Percentiles rank a stretch among this genome's conserved stretches.
Conservation (phyloP, 2,797 vertebrate genomes). For the Enteromius treurensis region DNA sequence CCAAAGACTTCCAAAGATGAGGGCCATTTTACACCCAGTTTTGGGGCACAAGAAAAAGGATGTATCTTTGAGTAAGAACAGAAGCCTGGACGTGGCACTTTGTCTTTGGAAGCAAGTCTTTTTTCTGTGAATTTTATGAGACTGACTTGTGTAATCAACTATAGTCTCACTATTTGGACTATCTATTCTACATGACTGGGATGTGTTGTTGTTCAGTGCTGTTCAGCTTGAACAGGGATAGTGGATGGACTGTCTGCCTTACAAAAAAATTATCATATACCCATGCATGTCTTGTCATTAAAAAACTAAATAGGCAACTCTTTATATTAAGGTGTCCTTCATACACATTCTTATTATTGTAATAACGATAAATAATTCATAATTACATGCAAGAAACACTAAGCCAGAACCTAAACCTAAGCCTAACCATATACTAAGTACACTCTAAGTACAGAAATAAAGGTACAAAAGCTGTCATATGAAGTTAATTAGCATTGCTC, state of each 20-base stretch:
- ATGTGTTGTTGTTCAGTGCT: neutral
- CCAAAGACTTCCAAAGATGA: conserved; percentile 32
- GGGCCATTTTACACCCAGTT: conserved; percentile 17
- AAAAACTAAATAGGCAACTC: neutral
- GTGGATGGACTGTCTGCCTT: neutral
- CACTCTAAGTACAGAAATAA: too few relatives aligned
- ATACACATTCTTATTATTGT: neutral
- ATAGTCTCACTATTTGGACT: neutral
- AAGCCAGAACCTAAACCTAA: neutral
- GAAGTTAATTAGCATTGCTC: neutral
- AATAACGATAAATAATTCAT: neutral
- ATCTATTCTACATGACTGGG: neutral
- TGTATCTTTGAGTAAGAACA: neutral
- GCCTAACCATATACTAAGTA: neutral
- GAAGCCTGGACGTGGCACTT: neutral
- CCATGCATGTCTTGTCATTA: neutral
- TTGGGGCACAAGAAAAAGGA: conserved; percentile 23
- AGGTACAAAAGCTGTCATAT: neutral
- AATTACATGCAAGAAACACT: neutral
- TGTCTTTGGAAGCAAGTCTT: neutral
- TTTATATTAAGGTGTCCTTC: neutral
- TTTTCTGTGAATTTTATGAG: neutral
- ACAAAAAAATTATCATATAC: neutral
- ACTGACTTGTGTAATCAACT: neutral
- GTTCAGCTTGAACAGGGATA: neutral